These are phyloP conservation scores for Andrena praecox DNA, from an alignment of 2,888 invertebrate genomes.

Conservation along the genomic window DNA sequence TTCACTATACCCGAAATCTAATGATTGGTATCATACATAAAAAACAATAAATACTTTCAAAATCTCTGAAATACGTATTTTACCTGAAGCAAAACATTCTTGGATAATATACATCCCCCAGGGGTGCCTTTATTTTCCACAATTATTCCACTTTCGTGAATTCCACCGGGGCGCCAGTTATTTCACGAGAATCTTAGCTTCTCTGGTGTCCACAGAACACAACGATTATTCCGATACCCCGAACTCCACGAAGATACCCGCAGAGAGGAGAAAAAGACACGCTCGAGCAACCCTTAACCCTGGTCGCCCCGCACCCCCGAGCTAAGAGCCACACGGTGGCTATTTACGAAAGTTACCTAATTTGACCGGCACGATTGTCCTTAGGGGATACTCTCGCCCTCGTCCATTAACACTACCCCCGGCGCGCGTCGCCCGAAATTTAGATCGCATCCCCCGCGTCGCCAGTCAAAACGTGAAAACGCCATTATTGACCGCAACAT, in stretches of 20 bases:
- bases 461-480: slow-evolving; percentile 72
- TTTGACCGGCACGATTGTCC: slow-evolving; percentile 74
- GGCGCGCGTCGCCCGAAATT: slow-evolving; percentile 59
- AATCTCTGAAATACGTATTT: too few species aligned
- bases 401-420: slow-evolving; percentile 74
- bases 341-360: slow-evolving; percentile 74
- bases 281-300: slow-evolving; percentile 48
- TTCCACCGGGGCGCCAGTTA: neutral
- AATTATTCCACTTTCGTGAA: too few species aligned
- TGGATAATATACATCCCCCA: too few species aligned
- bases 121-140: too few species aligned
- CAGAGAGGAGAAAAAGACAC: slow-evolving; percentile 2
- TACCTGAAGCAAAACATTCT: too few species aligned
- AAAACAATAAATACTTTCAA: too few species aligned
- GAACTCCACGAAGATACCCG: neutral
- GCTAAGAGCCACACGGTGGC: slow-evolving; percentile 58
- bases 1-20: too few species aligned
- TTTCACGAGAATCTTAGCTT: neutral
- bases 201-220: neutral
- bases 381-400: slow-evolving; percentile 71
- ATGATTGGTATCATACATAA: too few species aligned
- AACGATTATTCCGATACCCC: slow-evolving; percentile 9
- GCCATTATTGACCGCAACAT: slow-evolving; percentile 73
- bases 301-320: slow-evolving; percentile 25
- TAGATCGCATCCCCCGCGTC: slow-evolving; percentile 64